These are phyloP conservation scores for Calcarius ornatus DNA, from an alignment of 2,113 vertebrate genomes.

Conservation along the genomic window DNA sequence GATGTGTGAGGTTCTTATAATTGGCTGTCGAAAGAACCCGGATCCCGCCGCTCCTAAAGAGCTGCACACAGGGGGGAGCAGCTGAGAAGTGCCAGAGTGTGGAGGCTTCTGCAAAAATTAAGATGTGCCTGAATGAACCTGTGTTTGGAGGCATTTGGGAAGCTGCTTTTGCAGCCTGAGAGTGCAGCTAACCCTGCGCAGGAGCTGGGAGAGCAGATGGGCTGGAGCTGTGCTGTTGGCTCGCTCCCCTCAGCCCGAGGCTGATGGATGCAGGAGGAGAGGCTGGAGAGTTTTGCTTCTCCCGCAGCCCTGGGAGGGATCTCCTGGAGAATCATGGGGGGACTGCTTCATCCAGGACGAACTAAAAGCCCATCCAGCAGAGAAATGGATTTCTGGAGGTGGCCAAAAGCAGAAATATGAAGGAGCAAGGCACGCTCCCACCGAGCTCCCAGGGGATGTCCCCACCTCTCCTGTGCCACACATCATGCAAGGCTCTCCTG, in stretches of 20 bases:
- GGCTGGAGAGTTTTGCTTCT: neutral
- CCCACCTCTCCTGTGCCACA: neutral
- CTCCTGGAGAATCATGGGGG: neutral
- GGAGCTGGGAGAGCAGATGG: neutral
- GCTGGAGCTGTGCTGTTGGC: neutral
- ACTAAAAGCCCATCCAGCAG: accelerated
- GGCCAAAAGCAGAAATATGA: neutral
- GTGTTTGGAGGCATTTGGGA: neutral
- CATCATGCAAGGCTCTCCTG: neutral
- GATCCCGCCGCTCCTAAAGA: neutral
- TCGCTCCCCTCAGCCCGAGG: accelerated
- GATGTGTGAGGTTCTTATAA: neutral
- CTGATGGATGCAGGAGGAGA: neutral
- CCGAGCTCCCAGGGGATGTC: neutral
- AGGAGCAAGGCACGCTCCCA: neutral
- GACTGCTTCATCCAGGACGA: neutral
- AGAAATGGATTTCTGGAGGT: neutral
- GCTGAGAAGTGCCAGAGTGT: neutral
- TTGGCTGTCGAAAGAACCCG: neutral
- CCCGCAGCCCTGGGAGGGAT: neutral
- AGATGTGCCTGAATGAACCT: neutral
- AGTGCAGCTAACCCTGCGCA: neutral
- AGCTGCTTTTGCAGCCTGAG: neutral
- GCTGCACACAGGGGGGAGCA: neutral
- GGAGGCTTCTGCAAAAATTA: neutral